Conservation (phyloP, 2,797 vertebrate species). For the Ispidina picta region DNA sequence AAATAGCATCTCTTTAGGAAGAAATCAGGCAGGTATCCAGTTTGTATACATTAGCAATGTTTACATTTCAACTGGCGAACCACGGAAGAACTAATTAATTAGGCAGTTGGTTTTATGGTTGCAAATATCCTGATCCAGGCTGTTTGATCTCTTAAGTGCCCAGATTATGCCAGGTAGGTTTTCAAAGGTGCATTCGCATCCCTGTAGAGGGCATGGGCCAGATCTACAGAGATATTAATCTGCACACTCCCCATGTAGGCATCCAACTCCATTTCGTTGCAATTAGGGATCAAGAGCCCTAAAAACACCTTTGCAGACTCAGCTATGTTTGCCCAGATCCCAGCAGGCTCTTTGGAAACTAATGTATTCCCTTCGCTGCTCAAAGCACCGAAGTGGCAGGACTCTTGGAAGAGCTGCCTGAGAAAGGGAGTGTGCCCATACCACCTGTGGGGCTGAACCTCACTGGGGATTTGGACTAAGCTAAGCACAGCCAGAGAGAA, state of each 20-base stretch:
- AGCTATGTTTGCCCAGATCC: background rate
- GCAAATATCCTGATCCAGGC: background rate
- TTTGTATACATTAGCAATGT: background rate
- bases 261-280: background rate
- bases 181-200: background rate
- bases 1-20: conserved; percentile 30
- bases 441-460: rapidly evolving
- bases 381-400: rapidly evolving
- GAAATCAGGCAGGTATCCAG: conserved; percentile 47
- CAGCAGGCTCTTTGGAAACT: background rate
- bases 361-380: background rate
- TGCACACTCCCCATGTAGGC: background rate
- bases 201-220: background rate
- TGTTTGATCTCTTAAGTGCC: background rate
- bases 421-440: background rate
- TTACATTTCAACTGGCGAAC: conserved; percentile 31
- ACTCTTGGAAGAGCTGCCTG: background rate
- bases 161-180: background rate
- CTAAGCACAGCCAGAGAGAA: background rate
- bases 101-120: background rate
- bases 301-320: background rate
- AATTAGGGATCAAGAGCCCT: background rate
- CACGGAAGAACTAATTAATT: conserved; percentile 13
- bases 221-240: background rate
- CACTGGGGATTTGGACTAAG: rapidly evolving